Evolutionary conservation across 2,113 vertebrate species (phyloP), one percentile per base, ranked within the genome.

Genomic region (Pongo abelii): DNA sequence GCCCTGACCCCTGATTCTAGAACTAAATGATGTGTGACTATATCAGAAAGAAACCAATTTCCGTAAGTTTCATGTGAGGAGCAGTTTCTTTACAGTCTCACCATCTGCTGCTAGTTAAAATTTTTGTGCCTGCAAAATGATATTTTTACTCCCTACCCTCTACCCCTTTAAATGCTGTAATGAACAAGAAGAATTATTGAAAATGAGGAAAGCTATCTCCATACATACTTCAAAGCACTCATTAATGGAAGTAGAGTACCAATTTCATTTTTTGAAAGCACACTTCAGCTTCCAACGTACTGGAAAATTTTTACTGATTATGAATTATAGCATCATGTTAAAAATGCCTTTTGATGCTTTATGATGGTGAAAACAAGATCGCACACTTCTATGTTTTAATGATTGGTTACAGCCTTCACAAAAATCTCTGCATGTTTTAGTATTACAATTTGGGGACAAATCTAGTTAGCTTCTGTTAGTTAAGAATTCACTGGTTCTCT

Each of bases 41-140:
- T 12, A 38, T 25, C 64, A 95, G 70, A 91, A 93, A 95, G 75
- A 90, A 89, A 70, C 88, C 70, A 79, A 57, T 97, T 96, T 96
- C 83, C 92, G 55, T 75, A 70, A 91, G 79, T 77, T 87, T 91
- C 84, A 75, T 75, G 75, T 13, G 79, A 96, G 61, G 86, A 96
- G 57, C 74, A 4, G 88, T 83, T 96, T 93, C 96, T 96, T 85
- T 72, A 89, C 40, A 89, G 61, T 80, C 88, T 91, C 57, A 72
- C 95, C 97, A 97, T 97, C 97, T 97, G 97, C 91, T 97, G 88
- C 93, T 84, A 84, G 84, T 91, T 94, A 89, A 91, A 84, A 50
- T 48, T 84, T 94, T 74, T 93, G 75, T 32, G 81, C 77, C 85
- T 95, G 64, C 43, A 91, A 89, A 98, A 80, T 80, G 87, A 50